Evolutionary conservation across 2,113 vertebrate species (phyloP).

Genomic region (Clarias magur): DNA sequence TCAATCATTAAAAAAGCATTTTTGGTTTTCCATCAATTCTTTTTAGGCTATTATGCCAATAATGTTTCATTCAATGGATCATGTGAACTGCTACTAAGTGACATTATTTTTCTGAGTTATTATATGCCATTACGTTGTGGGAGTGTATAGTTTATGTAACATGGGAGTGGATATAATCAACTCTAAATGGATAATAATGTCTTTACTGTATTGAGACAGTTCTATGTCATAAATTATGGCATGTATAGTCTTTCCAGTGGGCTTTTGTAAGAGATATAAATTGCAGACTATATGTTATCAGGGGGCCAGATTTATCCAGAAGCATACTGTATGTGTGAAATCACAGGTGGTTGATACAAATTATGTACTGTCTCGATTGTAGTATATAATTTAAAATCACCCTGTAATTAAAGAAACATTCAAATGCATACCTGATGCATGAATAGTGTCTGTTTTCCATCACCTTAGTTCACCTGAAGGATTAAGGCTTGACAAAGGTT

Average conservation of each 20-base stretch:
- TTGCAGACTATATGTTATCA: not conserved
- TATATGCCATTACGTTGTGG: too few species aligned
- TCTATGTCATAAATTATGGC: not conserved
- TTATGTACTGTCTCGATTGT: conserved; percentile 12
- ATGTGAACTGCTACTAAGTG: too few species aligned
- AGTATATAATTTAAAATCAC: not conserved
- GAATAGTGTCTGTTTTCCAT: not conserved
- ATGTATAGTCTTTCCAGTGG: not conserved
- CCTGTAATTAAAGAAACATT: conserved; percentile 6
- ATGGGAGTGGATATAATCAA: not conserved
- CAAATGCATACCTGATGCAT: conserved; percentile 2
- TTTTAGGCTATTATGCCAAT: too few species aligned
- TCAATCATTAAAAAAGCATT: too few species aligned
- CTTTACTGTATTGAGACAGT: not conserved
- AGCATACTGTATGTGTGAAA: conserved; percentile 1
- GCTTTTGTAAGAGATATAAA: not conserved
- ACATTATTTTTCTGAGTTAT: too few species aligned
- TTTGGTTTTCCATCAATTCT: too few species aligned
- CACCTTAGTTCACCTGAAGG: not conserved
- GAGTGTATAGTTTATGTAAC: too few species aligned
- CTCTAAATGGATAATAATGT: not conserved
- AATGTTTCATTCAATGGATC: too few species aligned
- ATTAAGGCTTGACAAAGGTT: not conserved
- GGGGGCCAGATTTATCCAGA: not conserved
- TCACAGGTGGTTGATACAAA: conserved; percentile 10